Conservation (phyloP, 2,797 vertebrate genomes). For the Gouania willdenowi region DNA sequence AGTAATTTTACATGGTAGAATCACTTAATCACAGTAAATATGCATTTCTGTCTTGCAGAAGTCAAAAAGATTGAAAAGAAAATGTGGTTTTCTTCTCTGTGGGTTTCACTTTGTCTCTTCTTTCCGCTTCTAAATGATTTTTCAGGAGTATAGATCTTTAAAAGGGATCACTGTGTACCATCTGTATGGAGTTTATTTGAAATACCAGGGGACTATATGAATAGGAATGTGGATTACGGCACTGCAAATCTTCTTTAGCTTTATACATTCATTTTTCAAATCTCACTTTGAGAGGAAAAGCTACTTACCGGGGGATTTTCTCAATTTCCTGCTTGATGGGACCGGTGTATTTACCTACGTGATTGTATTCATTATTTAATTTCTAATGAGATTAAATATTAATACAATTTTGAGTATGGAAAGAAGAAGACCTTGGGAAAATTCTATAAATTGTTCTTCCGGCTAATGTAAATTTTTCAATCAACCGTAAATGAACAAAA, state of each 20-base stretch:
- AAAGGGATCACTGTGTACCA: constrained; percentile 20
- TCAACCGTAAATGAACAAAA: constrained; percentile 37
- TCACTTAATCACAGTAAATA: too few relatives aligned
- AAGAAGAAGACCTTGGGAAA: constrained; percentile 63
- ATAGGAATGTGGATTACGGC: constrained; percentile 63
- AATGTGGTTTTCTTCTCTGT: background rate
- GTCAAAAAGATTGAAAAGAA: too few relatives aligned
- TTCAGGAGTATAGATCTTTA: too few relatives aligned
- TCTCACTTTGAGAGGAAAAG: constrained; percentile 67
- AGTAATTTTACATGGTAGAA: too few relatives aligned
- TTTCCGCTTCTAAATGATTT: too few relatives aligned
- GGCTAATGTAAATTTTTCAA: constrained; percentile 57
- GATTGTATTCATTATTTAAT: constrained; percentile 76
- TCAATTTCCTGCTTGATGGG: constrained; percentile 77
- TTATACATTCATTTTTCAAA: constrained; percentile 63
- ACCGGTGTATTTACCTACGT: constrained; percentile 80
- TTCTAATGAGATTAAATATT: constrained; percentile 79
- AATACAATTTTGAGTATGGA: constrained; percentile 68
- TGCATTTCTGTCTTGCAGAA: too few relatives aligned
- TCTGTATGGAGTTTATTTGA: constrained; percentile 40
- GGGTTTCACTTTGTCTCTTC: too few relatives aligned
- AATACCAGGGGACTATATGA: constrained; percentile 48
- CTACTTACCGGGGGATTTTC: constrained; percentile 69
- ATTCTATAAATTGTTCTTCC: constrained; percentile 63
- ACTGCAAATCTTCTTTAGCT: constrained; percentile 56